These are phyloP conservation scores for Chionomys nivalis DNA, from an alignment of 2,113 vertebrate genomes.

Conservation along the genomic window DNA sequence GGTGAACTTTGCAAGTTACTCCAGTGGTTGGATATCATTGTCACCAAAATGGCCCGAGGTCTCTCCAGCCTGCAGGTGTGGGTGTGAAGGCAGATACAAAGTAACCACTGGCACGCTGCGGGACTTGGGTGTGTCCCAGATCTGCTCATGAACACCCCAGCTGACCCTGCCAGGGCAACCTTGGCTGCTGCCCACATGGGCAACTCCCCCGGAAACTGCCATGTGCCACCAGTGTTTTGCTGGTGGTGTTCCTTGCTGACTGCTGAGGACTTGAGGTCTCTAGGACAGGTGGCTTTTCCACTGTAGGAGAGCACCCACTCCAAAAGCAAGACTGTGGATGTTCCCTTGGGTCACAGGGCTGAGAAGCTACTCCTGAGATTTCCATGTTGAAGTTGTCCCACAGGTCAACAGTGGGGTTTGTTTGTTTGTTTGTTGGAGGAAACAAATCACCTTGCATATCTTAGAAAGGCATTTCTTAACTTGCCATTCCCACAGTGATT, in stretches of 20 bases:
- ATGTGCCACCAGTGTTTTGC: not conserved
- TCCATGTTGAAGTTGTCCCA: not conserved
- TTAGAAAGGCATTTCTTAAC: slow-evolving; percentile 28
- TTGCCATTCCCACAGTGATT: slow-evolving; percentile 27
- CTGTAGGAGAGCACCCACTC: not conserved
- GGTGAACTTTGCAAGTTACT: not conserved
- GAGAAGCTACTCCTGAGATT: not conserved
- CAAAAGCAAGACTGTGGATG: not conserved
- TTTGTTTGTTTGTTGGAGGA: slow-evolving; percentile 33
- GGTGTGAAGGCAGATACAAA: not conserved
- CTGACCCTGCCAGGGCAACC: not conserved
- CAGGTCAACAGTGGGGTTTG: not conserved
- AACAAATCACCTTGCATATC: slow-evolving; percentile 19
- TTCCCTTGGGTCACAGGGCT: not conserved
- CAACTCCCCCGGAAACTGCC: not conserved
- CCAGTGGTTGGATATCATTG: not conserved
- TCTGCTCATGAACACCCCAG: not conserved
- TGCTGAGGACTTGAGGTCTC: not conserved
- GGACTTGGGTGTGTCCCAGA: not conserved
- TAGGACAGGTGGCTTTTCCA: not conserved
- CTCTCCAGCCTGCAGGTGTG: not conserved
- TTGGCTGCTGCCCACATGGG: not conserved
- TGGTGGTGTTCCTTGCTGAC: not conserved
- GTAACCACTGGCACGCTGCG: not conserved
- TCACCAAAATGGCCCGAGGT: not conserved